These are phyloP conservation scores for Craniophora ligustri DNA, from an alignment of 2,888 invertebrate genomes.

Conservation along the genomic window DNA sequence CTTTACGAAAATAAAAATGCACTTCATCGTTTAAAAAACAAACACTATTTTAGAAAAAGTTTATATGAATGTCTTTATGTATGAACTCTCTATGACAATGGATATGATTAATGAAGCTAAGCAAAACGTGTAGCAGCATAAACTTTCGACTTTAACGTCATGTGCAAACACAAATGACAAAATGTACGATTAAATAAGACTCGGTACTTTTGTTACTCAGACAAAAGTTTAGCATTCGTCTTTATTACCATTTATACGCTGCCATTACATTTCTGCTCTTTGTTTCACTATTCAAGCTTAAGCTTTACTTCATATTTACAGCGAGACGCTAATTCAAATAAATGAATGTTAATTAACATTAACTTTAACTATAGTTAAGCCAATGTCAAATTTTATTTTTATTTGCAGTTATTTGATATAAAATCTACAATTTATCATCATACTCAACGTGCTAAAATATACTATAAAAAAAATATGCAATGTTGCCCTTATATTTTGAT, in stretches of 20 bases:
- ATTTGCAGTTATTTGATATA: constrained; percentile 23
- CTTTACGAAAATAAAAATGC: no score
- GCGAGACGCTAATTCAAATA: constrained; percentile 20
- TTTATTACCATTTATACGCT: constrained; percentile 22
- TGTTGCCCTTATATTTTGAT: no score
- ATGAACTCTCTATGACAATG: background rate
- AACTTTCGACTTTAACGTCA: constrained; percentile 25
- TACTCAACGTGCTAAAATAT: no score
- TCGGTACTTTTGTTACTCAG: constrained; percentile 32
- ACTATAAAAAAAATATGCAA: no score
- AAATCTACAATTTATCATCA: constrained; percentile 13
- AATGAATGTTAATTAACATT: constrained; percentile 39
- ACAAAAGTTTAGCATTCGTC: constrained; percentile 24
- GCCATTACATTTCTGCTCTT: constrained; percentile 23
- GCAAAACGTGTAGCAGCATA: constrained; percentile 28
- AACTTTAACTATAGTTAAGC: constrained; percentile 33
- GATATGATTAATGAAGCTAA: constrained; percentile 7
- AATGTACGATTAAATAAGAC: constrained; percentile 38
- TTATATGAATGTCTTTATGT: no score
- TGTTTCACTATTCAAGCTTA: constrained; percentile 31
- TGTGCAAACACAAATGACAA: constrained; percentile 28
- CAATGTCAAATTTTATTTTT: constrained; percentile 24
- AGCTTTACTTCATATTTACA: constrained; percentile 19
- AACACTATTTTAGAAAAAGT: no score
- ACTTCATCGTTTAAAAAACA: no score